A percentile compares a stretch with the other conserved stretches of the same genome.
Evolutionary conservation across 2,113 vertebrate species (phyloP).

Genomic region (Pagrus major): DNA sequence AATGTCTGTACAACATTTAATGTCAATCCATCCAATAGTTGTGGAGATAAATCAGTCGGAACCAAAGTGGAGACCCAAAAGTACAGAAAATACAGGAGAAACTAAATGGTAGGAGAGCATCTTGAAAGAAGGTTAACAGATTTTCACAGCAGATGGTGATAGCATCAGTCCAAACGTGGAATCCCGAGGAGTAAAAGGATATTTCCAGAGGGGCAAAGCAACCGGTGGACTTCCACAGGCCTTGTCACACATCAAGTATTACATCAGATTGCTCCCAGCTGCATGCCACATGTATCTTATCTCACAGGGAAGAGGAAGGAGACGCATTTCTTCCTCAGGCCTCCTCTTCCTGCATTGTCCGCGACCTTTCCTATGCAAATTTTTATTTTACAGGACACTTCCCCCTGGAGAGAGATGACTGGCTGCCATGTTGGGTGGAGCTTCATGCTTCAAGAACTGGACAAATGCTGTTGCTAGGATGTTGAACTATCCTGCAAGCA

Average conservation of each 20-base stretch:
- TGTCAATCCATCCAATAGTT: not conserved
- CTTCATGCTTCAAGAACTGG: conserved; percentile 21
- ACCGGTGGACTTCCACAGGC: conserved; percentile 57
- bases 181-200: conserved; percentile 54
- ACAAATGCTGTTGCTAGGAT: conserved; percentile 14
- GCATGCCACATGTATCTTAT: conserved; percentile 55
- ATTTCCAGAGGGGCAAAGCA: conserved; percentile 46
- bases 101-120: conserved; percentile 10
- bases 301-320: conserved; percentile 74
- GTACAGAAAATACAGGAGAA: not conserved
- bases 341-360: conserved; percentile 49
- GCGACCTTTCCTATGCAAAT: conserved; percentile 80
- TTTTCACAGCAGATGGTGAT: conserved; percentile 33
- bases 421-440: conserved; percentile 18
- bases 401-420: conserved; percentile 31
- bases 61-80: not conserved
- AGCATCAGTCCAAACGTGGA: conserved; percentile 54
- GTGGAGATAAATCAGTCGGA: not conserved
- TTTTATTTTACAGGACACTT: conserved; percentile 24
- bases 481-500: conserved; percentile 47
- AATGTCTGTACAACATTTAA: not conserved
- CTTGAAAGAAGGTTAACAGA: conserved; percentile 4
- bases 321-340: conserved; percentile 30
- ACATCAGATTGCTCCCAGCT: conserved; percentile 65
- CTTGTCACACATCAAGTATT: conserved; percentile 56